Base-by-base conservation (phyloP, 2,113 vertebrate species). In the Elachura formosa region DNA sequence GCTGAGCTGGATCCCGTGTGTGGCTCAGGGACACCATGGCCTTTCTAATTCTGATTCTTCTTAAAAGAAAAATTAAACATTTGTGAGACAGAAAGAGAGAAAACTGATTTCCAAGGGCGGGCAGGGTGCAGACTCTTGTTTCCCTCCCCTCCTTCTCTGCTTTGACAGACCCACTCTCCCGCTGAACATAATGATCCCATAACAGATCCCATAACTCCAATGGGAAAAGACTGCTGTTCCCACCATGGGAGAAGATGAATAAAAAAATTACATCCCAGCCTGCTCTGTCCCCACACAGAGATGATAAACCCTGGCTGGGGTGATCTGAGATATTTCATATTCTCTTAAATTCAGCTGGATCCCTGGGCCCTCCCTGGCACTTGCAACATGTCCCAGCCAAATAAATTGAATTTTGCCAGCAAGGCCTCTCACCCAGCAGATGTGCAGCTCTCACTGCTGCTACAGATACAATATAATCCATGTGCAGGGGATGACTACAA, bases 341-440 rank as follows among this genome's bases (percentile, higher is more conserved):
- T 0, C 6, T 63, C 78, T 83, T 68, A 81, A 93, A 77, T 81
- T 34, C 89, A 87, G 17, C 86, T 34, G 38, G 13, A 82, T 81
- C 89, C 77, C 93, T 14, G 84, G 61, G 45, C 71, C 85, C 89
- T 59, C 78, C 7, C 29, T 91, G 93, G 84, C 84, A 91, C 81
- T 25, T 24, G 62, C 68, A 68, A 46, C 0, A 6, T 13, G 66
- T 49, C 67, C 79, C 15, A 48, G 68, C 14, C 79, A 62, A 76
- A 62, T 56, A 64, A 91, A 66, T 15, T 8, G 82, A 75, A 61
- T n/a, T 15, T 23, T 79, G 92, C 86, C 82, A 64, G 62, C 75
- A 28, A 26, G 7, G 64, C 84, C 92, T 95, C 92, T 97, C 91
- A 59, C 61, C 93, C 77, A 54, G 51, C 63, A 75, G 88, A 67